Base-by-base conservation (phyloP, 2,888 invertebrate species). In the Azorinus chamasolen region DNA sequence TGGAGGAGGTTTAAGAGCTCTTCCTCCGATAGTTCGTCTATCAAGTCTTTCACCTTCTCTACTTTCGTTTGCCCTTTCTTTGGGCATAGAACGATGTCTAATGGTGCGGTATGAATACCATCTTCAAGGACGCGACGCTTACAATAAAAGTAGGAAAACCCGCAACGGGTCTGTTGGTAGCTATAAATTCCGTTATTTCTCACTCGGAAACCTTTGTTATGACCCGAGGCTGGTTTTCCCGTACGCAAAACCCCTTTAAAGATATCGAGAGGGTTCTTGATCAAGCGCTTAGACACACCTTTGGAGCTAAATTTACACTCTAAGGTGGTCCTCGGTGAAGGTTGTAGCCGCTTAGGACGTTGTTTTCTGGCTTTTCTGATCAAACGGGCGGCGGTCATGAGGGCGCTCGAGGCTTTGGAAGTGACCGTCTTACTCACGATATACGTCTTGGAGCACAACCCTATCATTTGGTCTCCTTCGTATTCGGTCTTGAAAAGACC, bases 221-320 rank as follows among this genome's bases (percentile, higher is more conserved):
- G n/a, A n/a, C n/a, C n/a, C n/a, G n/a, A n/a, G n/a, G n/a, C n/a
- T n/a, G n/a, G n/a, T n/a, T n/a, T n/a, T n/a, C n/a, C n/a, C n/a
- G n/a, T n/a, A n/a, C n/a, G n/a, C n/a, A n/a, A n/a, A n/a, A n/a
- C n/a, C n/a, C n/a, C n/a, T 51, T 51, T 39, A 32, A 57, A 71
- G n/a, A 51, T 71, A 6, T 39, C 8, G 16, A 71, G 48, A 18
- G 71, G 71, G 43, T 48, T 43, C 43, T 57, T 55, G 2, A 71
- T 27, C 22, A 50, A 14, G 1, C 71, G 57, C 16, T 71, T 58
- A 20, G 51, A 51, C 14, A 71, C 53, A 18, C 71, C 71, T 20
- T 63, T 71, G 24, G 71, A 71, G 50, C 71, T 71, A 32, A 71
- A 71, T 57, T 63, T 71, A 12, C 20, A 48, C 14, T 70, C 70